Percentiles rank a stretch among this genome's conserved stretches.
Evolutionary conservation across 2,113 vertebrate species (phyloP).

Genomic region (Uria lomvia): DNA sequence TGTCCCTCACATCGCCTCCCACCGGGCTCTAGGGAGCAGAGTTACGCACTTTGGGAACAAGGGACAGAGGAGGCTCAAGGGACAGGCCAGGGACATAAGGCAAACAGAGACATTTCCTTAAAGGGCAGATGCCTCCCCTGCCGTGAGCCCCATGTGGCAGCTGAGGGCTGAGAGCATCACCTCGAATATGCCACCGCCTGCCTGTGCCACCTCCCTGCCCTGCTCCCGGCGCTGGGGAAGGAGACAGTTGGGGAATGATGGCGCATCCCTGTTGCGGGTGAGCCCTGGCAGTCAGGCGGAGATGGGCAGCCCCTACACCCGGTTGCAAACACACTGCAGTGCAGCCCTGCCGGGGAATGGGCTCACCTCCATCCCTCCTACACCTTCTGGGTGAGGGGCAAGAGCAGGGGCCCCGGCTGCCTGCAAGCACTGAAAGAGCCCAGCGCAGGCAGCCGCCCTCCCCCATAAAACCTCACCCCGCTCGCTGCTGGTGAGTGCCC

Average conservation of each 20-base stretch:
- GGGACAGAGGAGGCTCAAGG: background rate
- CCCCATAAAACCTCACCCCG: background rate
- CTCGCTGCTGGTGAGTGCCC: background rate
- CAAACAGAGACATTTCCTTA: background rate
- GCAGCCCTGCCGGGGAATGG: background rate
- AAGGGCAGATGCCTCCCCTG: background rate
- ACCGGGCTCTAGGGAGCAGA: background rate
- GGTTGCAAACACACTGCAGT: accelerated
- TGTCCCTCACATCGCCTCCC: background rate
- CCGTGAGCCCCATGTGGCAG: accelerated
- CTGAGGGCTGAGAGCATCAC: background rate
- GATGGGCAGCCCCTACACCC: background rate
- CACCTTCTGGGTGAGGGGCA: background rate
- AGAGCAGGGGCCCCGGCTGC: background rate
- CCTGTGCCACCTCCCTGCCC: background rate
- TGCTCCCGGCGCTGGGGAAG: background rate
- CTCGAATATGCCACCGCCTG: background rate
- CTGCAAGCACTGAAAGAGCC: background rate
- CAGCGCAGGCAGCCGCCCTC: background rate
- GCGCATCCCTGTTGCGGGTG: background rate
- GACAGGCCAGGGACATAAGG: background rate
- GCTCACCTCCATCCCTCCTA: background rate
- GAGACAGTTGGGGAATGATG: background rate
- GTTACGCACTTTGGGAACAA: background rate
- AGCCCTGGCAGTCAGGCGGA: background rate